Conservation (phyloP, 2,113 vertebrate genomes). For the Aldabrachelys gigantea region DNA sequence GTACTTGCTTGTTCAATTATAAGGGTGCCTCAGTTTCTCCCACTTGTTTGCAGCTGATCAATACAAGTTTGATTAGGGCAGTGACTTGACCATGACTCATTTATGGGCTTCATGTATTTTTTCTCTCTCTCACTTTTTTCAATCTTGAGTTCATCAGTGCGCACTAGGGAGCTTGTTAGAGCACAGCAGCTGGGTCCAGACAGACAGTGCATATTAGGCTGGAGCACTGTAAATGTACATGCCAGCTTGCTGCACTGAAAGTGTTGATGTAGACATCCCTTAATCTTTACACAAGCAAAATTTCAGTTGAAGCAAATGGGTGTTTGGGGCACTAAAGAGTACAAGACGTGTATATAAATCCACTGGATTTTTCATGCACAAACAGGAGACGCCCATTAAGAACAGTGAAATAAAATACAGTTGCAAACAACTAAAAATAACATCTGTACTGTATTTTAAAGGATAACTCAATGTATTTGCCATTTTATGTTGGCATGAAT, state of each 20-base stretch:
- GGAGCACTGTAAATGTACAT: not conserved
- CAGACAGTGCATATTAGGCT: not conserved
- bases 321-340: not conserved
- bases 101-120: conserved; percentile 9
- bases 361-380: not conserved
- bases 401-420: not conserved
- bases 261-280: not conserved
- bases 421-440: not conserved
- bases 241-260: not conserved
- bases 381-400: not conserved
- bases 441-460: not conserved
- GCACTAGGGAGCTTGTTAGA: not conserved
- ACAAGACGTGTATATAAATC: not conserved
- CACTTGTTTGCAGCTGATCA: conserved; percentile 38
- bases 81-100: conserved; percentile 43
- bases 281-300: conserved; percentile 7
- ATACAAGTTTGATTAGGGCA: conserved; percentile 54
- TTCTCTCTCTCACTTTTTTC: not conserved
- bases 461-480: not conserved
- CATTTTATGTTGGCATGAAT: not conserved
- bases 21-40: conserved; percentile 36
- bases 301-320: not conserved
- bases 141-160: not conserved
- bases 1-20: conserved; percentile 43
- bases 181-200: not conserved